These are phyloP conservation scores for Triplophysa bombifrons DNA, from an alignment of 2,797 vertebrate genomes.

Conservation along the genomic window DNA sequence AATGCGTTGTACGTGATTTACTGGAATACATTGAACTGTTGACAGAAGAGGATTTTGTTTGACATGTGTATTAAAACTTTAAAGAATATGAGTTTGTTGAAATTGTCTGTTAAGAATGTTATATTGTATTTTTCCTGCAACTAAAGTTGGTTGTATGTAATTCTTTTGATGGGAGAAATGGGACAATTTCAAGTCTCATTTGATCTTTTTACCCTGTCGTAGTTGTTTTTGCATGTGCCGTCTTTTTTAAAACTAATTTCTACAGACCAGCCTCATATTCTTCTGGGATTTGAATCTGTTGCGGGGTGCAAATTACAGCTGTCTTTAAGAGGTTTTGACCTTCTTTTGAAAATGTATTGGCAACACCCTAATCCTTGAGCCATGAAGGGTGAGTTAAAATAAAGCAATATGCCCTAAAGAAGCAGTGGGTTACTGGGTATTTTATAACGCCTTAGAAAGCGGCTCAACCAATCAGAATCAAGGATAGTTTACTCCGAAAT, in stretches of 20 bases:
- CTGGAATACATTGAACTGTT: conserved; percentile 10
- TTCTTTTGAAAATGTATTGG: conserved; percentile 28
- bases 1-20: not conserved
- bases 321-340: conserved; percentile 54
- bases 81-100: not conserved
- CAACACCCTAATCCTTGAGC: too few relatives aligned
- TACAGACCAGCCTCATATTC: conserved; percentile 55
- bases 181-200: conserved; percentile 50
- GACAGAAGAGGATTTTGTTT: not conserved
- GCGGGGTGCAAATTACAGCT: conserved; percentile 59
- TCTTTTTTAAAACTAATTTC: conserved; percentile 54
- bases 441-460: too few relatives aligned
- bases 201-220: not conserved
- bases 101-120: not conserved
- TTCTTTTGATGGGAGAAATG: conserved; percentile 53
- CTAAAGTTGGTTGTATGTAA: conserved; percentile 20
- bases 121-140: not conserved
- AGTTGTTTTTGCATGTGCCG: not conserved
- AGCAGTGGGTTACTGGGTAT: too few relatives aligned
- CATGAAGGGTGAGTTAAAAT: too few relatives aligned
- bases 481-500: too few relatives aligned
- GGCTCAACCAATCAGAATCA: too few relatives aligned
- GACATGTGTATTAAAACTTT: not conserved
- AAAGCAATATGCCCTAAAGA: too few relatives aligned
- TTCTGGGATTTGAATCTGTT: conserved; percentile 53